A percentile compares a stretch with the other conserved stretches of the same genome.
Evolutionary conservation across 2,113 vertebrate genomes (phyloP).

Genomic region (Lipotes vexillifer): DNA sequence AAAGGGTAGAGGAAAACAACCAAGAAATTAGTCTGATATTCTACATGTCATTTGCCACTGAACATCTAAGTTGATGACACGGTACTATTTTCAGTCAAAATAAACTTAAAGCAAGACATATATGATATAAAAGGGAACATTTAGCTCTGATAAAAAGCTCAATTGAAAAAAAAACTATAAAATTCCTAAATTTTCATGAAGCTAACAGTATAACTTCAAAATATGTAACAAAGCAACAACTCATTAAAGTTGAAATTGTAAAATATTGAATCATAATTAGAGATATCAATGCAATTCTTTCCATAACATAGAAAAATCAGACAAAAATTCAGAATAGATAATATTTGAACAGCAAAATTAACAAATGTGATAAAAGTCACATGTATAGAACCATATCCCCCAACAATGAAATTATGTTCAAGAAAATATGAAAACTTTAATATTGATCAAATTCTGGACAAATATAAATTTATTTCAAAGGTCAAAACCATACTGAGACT

Average conservation of each 20-base stretch:
- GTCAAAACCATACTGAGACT: background rate
- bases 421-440: background rate
- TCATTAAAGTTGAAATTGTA: background rate
- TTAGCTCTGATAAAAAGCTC: background rate
- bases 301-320: background rate
- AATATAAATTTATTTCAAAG: background rate
- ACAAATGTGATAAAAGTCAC: background rate
- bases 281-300: background rate
- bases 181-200: background rate
- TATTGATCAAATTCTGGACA: background rate
- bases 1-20: background rate
- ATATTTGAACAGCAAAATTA: background rate
- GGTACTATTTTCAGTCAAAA: background rate
- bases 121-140: background rate
- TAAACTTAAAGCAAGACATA: background rate
- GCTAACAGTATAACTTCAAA: background rate
- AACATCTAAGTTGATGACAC: background rate
- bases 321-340: background rate
- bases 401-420: background rate
- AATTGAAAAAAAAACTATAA: background rate
- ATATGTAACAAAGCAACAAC: background rate
- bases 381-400: background rate
- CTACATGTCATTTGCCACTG: background rate
- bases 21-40: background rate
- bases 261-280: background rate